Evolutionary conservation across 2,797 vertebrate species (phyloP).

Genomic region (Kryptolebias ocellatus): DNA sequence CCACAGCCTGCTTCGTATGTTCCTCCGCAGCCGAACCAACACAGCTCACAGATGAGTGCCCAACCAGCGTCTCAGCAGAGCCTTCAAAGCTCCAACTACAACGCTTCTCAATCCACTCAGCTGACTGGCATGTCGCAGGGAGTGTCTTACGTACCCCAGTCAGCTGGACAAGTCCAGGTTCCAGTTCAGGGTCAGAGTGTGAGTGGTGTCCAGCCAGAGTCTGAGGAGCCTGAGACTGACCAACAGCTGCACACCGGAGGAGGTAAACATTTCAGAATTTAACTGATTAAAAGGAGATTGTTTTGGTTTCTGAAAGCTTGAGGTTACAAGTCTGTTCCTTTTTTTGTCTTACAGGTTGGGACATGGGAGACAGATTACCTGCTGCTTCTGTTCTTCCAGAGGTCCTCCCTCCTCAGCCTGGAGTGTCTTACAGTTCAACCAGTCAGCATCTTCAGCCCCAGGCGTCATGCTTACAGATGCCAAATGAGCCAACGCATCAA

Average conservation of each 20-base stretch:
- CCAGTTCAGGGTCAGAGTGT: conserved; percentile 72
- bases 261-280: conserved; percentile 35
- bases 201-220: conserved; percentile 83
- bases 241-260: conserved; percentile 84
- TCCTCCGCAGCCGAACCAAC: conserved; percentile 63
- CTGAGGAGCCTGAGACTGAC: conserved; percentile 91
- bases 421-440: conserved; percentile 83
- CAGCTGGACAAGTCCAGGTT: conserved; percentile 60
- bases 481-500: conserved; percentile 66
- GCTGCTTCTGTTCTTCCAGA: conserved; percentile 86
- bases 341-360: conserved; percentile 73
- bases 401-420: conserved; percentile 82
- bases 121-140: conserved; percentile 50
- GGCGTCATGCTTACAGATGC: conserved; percentile 74
- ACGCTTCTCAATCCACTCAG: conserved; percentile 57
- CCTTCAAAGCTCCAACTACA: conserved; percentile 64
- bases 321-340: background rate
- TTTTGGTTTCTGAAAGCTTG: background rate
- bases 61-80: conserved; percentile 67
- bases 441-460: conserved; percentile 82
- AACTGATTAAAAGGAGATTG: conserved; percentile 3
- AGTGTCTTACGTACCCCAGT: conserved; percentile 61
- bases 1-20: conserved; percentile 56
- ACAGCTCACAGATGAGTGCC: conserved; percentile 77
- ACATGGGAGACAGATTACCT: conserved; percentile 85